Base-by-base conservation (phyloP, 2,888 invertebrate genomes). In the Caenorhabditis drosophilae region DNA sequence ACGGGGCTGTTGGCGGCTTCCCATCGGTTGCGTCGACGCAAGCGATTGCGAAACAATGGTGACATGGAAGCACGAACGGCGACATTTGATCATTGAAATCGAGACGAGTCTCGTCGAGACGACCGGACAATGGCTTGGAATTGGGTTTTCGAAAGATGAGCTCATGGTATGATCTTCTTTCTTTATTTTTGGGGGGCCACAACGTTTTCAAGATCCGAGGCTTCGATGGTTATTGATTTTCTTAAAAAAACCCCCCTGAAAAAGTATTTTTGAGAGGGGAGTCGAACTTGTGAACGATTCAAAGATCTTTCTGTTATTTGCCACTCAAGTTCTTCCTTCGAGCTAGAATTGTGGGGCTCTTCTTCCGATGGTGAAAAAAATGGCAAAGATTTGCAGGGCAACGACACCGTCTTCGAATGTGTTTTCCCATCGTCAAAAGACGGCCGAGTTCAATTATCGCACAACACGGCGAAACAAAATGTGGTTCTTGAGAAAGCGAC, bases 341-440 rank as follows among this genome's bases (percentile, higher is more conserved):
- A n/a, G n/a, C n/a, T n/a, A n/a, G n/a, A n/a, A n/a, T n/a, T n/a
- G n/a, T n/a, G n/a, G n/a, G n/a, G n/a, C n/a, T n/a, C n/a, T n/a
- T n/a, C n/a, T n/a, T n/a, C n/a, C n/a, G n/a, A n/a, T n/a, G n/a
- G n/a, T n/a, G n/a, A n/a, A n/a, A n/a, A n/a, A n/a, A n/a, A n/a
- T n/a, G n/a, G n/a, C n/a, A 18, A 15, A 53, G 18, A n/a, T 18
- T 74, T 70, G 35, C 70, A 85, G 85, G 85, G 85, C 15, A 81
- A 84, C 26, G 85, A 85, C 68, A 85, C 84, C 44, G 84, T 85
- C 2, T 73, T 84, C 34, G 85, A 85, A 52, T 85, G 85, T 41
- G 67, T 64, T 18, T 72, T 72, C 25, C 53, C 63, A n/a, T 38
- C 53, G 2, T 31, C 40, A 1, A 61, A 53, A 11, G 38, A 56